Conservation (phyloP, 2,797 vertebrate species). For the Philypnodon macrostomus region DNA sequence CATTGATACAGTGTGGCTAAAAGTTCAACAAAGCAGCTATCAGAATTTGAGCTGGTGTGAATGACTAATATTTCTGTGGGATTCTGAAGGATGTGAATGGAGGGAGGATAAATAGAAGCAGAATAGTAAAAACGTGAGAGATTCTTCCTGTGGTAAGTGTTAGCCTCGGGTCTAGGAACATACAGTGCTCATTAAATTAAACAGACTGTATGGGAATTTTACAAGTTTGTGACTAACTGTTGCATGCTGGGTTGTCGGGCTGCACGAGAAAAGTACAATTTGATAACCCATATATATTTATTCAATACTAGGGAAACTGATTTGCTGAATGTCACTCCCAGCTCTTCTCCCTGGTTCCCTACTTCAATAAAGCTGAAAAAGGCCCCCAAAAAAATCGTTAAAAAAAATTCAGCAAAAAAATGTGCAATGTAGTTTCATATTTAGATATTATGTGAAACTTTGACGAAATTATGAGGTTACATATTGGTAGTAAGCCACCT, state of each 20-base stretch:
- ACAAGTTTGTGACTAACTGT: slow-evolving; percentile 34
- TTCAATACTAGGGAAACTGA: too few relatives aligned
- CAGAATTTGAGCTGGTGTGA: not conserved
- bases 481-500: too few relatives aligned
- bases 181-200: slow-evolving; percentile 22
- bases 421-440: too few relatives aligned
- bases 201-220: slow-evolving; percentile 38
- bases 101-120: slow-evolving; percentile 14
- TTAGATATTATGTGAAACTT: too few relatives aligned
- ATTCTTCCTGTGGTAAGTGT: slow-evolving; percentile 13
- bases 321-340: too few relatives aligned
- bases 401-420: too few relatives aligned
- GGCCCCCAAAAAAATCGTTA: too few relatives aligned
- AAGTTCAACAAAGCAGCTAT: slow-evolving; percentile 3
- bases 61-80: slow-evolving; percentile 3
- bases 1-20: not conserved
- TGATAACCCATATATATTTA: too few relatives aligned
- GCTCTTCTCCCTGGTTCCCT: too few relatives aligned
- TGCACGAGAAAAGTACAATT: too few relatives aligned
- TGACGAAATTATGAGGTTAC: too few relatives aligned
- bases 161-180: slow-evolving; percentile 37
- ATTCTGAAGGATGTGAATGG: slow-evolving; percentile 3
- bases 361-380: too few relatives aligned
- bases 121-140: slow-evolving; percentile 18
- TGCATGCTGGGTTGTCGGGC: slow-evolving; percentile 35